These are phyloP conservation scores for Parasteatoda tepidariorum DNA, from an alignment of 1,140 invertebrate genomes.

Conservation along the genomic window DNA sequence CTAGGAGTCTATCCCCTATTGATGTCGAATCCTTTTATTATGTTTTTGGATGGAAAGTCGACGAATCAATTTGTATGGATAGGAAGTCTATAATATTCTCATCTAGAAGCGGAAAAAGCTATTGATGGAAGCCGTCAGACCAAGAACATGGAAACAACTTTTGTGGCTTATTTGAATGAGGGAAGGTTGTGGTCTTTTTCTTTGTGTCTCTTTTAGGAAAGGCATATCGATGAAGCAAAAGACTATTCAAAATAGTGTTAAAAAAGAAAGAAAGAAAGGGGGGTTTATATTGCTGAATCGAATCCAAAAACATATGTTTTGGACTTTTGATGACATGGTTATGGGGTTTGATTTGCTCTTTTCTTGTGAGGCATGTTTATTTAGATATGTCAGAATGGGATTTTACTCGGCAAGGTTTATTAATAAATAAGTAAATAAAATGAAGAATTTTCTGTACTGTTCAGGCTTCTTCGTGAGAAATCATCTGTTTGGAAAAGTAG, in stretches of 20 bases:
- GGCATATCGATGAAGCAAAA: not conserved
- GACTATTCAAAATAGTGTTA: not conserved
- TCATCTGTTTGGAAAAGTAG: too few species aligned
- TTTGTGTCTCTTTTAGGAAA: not conserved
- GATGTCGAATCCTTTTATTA: not conserved
- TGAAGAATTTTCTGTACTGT: too few species aligned
- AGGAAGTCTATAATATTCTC: conserved; percentile 2
- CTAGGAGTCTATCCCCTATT: not conserved
- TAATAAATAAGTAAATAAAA: too few species aligned
- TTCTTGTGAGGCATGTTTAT: not conserved
- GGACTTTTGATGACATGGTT: not conserved
- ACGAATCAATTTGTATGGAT: not conserved
- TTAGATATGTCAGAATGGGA: too few species aligned
- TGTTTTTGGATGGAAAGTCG: not conserved
- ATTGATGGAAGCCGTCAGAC: not conserved
- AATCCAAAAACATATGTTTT: not conserved
- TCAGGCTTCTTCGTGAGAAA: too few species aligned
- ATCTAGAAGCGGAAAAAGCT: not conserved
- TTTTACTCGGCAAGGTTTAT: too few species aligned
- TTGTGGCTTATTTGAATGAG: not conserved
- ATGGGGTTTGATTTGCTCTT: not conserved
- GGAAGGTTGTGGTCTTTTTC: not conserved
- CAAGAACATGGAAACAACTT: not conserved
- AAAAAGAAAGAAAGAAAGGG: not conserved
- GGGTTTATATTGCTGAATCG: not conserved